Evolutionary conservation across 2,113 vertebrate species (phyloP).

Genomic region (Glaucomys volans): DNA sequence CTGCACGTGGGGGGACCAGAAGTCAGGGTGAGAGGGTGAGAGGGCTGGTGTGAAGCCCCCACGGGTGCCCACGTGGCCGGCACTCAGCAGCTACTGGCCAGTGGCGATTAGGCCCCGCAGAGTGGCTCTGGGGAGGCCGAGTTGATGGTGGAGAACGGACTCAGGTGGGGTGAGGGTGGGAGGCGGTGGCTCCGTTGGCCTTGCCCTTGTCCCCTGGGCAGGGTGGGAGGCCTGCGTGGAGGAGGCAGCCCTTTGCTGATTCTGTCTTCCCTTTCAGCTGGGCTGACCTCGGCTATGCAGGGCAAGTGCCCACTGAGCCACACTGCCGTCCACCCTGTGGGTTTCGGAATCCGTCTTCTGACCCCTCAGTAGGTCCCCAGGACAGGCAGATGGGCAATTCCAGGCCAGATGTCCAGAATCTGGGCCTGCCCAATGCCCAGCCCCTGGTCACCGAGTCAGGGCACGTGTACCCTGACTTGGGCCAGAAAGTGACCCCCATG

Average conservation of each 20-base stretch:
- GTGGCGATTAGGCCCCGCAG: too few species aligned
- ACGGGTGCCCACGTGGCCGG: too few species aligned
- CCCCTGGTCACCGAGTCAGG: background rate
- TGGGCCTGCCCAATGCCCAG: background rate
- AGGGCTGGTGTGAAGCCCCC: too few species aligned
- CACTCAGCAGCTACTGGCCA: too few species aligned
- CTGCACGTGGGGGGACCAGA: too few species aligned
- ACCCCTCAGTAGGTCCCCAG: background rate
- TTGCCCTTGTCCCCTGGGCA: background rate
- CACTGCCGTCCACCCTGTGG: background rate
- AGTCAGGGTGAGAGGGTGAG: too few species aligned
- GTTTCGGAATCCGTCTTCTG: background rate
- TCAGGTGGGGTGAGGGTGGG: too few species aligned
- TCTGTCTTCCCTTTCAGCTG: background rate
- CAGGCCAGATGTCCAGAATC: background rate
- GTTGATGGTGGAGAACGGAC: too few species aligned
- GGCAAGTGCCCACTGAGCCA: background rate
- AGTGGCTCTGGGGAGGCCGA: too few species aligned
- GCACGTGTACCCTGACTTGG: background rate
- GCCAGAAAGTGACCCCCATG: background rate
- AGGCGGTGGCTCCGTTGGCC: too few species aligned
- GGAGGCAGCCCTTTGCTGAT: too few species aligned
- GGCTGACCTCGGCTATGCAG: background rate
- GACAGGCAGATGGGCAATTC: fast-evolving
- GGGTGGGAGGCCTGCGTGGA: too few species aligned